Evolutionary conservation across 2,113 vertebrate species (phyloP), one percentile per base, ranked within the genome.

Genomic region (Numenius arquata): DNA sequence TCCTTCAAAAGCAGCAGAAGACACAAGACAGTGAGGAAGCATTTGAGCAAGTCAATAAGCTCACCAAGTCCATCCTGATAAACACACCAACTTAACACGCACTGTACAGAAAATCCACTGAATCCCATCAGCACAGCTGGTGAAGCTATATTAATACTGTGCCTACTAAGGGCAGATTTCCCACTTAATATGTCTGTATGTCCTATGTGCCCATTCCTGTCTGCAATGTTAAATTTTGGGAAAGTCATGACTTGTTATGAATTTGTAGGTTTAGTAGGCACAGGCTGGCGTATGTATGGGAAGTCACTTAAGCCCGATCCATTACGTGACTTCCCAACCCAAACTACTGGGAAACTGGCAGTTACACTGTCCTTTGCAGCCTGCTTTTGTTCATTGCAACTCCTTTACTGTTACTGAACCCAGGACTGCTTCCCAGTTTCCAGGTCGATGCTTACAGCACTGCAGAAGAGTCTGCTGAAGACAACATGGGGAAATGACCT

Each of bases 271-370:
- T 59, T 34, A 17, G 55, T 22, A 56, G 59, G 12, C 53, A 27
- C 21, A 47, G 59, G 20, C 3, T 41, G 12, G 21, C 0, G 12
- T 53, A 30, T 0, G 2, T 3, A 6, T 0, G 11, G 41, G n/a
- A 47, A 77, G 22, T n/a, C 45, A 15, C 48, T 45, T 8, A 15
- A 65, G 12, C 32, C 38, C n/a, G 38, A 16, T 7, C 43, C 38
- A 7, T 10, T 32, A 4, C 22, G 12, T 15, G 22, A 30, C 2
- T 32, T 79, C 34, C 47, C 45, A 43, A 15, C 5, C 14, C 63
- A 41, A 59, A 6, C 56, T 15, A 18, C 27, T 23, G 76, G 47
- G 63, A 34, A 59, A 36, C 16, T 15, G 2, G 25, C 38, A 72
- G 32, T 5, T 34, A 4, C 0, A 0, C 4, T 8, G 12, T 16